Conservation (phyloP, 2,113 vertebrate genomes). For the Leptosomus discolor region DNA sequence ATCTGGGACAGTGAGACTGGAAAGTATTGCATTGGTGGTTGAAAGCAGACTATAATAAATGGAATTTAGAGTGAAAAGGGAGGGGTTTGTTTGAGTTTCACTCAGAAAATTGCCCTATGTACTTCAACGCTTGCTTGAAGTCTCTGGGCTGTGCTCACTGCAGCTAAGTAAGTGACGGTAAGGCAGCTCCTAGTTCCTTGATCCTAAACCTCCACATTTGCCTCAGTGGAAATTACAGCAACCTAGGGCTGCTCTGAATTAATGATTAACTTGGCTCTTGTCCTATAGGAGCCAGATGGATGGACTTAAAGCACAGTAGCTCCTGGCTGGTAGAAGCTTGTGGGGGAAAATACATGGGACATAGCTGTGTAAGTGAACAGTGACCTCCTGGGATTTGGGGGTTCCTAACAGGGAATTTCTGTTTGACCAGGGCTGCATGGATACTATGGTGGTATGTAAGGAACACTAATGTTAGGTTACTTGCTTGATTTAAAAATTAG, state of each 20-base stretch:
- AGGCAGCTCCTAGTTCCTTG: not conserved
- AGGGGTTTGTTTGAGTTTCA: rapidly evolving
- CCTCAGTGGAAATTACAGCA: not conserved
- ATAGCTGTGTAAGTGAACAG: not conserved
- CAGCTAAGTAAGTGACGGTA: not conserved
- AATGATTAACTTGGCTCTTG: not conserved
- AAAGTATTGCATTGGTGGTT: not conserved
- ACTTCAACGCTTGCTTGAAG: not conserved
- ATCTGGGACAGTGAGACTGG: not conserved
- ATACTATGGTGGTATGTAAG: not conserved
- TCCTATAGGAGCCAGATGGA: not conserved
- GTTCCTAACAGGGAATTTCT: not conserved
- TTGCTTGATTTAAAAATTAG: not conserved
- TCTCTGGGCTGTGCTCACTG: not conserved
- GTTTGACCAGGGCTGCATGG: not conserved
- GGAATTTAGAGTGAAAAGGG: not conserved
- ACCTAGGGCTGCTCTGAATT: not conserved
- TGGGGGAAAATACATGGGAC: not conserved
- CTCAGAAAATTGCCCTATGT: not conserved
- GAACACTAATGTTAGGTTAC: not conserved
- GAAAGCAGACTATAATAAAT: not conserved
- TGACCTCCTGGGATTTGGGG: not conserved
- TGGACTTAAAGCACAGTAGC: not conserved
- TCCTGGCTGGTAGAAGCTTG: not conserved
- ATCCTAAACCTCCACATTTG: not conserved